Evolutionary conservation across 2,888 invertebrate genomes (phyloP).

Genomic region (Zaprionus obscuricornis): DNA sequence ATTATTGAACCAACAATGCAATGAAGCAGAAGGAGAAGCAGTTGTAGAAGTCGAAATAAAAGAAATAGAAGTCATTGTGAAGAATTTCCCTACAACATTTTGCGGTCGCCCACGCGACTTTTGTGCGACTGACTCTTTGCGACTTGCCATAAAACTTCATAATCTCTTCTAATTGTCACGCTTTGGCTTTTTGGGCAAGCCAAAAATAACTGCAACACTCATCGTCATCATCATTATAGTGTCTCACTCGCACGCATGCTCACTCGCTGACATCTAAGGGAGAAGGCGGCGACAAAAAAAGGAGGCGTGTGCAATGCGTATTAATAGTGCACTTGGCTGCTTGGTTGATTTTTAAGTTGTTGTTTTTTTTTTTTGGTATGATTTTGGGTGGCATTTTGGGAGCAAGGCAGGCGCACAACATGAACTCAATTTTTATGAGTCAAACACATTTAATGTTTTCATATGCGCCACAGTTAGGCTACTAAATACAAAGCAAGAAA

Average conservation of each 20-base stretch:
- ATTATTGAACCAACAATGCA: slow-evolving; percentile 72
- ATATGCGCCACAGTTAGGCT: slow-evolving; percentile 1
- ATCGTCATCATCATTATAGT: too few species aligned
- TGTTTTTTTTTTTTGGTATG: too few species aligned
- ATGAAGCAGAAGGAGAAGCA: too few species aligned
- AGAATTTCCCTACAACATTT: slow-evolving; percentile 31
- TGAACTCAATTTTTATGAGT: slow-evolving; percentile 51
- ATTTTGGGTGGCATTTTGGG: slow-evolving; percentile 62
- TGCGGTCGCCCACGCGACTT: slow-evolving; percentile 73
- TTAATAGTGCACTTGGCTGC: slow-evolving; percentile 57
- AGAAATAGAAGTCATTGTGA: too few species aligned
- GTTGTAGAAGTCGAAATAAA: too few species aligned
- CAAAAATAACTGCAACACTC: slow-evolving; percentile 69
- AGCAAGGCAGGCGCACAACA: slow-evolving; percentile 50
- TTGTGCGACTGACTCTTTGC: too few species aligned
- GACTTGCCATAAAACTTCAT: slow-evolving; percentile 55
- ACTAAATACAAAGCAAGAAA: slow-evolving; percentile 24
- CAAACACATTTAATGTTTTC: slow-evolving; percentile 32
- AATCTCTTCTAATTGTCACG: slow-evolving; percentile 77
- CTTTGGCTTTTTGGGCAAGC: slow-evolving; percentile 48
- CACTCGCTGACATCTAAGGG: slow-evolving; percentile 28
- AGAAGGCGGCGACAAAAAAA: slow-evolving; percentile 18
- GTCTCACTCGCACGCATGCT: slow-evolving; percentile 9
- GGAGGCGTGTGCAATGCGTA: slow-evolving; percentile 61
- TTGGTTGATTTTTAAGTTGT: slow-evolving; percentile 26